Percentiles rank a stretch among this genome's conserved stretches.
These are phyloP conservation scores for Diplodus puntazzo DNA, from an alignment of 2,797 vertebrate species.

Conservation along the genomic window DNA sequence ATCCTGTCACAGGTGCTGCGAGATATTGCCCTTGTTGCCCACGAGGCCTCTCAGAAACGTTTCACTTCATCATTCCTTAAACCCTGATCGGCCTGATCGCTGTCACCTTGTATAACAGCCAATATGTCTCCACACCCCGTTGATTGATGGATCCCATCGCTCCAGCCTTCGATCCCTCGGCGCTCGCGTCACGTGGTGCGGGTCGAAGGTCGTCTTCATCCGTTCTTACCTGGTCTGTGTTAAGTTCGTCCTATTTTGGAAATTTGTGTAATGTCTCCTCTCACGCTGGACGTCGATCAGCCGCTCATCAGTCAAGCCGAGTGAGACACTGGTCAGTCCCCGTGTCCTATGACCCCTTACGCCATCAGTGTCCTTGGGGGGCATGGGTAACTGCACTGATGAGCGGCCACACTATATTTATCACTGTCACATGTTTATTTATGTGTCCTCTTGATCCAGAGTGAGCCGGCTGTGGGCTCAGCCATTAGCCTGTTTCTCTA, in stretches of 20 bases:
- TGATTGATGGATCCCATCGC: slow-evolving; percentile 67
- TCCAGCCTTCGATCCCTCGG: slow-evolving; percentile 39
- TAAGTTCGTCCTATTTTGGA: slow-evolving; percentile 17
- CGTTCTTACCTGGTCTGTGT: slow-evolving; percentile 7
- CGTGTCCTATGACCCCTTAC: slow-evolving; percentile 34
- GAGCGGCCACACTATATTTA: slow-evolving; percentile 79
- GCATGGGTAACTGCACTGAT: slow-evolving; percentile 63
- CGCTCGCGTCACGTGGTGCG: slow-evolving; percentile 12
- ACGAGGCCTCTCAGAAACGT: slow-evolving; percentile 26
- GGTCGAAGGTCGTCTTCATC: slow-evolving; percentile 60
- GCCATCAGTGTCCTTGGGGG: slow-evolving; percentile 65
- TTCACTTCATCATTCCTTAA: slow-evolving; percentile 43
- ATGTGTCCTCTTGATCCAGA: slow-evolving; percentile 49
- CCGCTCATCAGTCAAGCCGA: slow-evolving; percentile 54
- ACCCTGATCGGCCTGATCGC: slow-evolving; percentile 52
- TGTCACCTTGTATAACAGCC: slow-evolving; percentile 55
- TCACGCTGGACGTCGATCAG: slow-evolving; percentile 32
- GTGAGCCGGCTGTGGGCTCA: slow-evolving; percentile 47
- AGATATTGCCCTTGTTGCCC: slow-evolving; percentile 35
- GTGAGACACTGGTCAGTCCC: slow-evolving; percentile 30
- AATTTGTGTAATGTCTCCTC: slow-evolving; percentile 29
- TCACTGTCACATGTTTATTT: slow-evolving; percentile 74
- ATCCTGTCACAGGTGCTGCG: slow-evolving; percentile 2
- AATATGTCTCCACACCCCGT: slow-evolving; percentile 23
- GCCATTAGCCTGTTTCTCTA: slow-evolving; percentile 50